Conservation (phyloP, 2,113 vertebrate species). For the Elaphurus davidianus region DNA sequence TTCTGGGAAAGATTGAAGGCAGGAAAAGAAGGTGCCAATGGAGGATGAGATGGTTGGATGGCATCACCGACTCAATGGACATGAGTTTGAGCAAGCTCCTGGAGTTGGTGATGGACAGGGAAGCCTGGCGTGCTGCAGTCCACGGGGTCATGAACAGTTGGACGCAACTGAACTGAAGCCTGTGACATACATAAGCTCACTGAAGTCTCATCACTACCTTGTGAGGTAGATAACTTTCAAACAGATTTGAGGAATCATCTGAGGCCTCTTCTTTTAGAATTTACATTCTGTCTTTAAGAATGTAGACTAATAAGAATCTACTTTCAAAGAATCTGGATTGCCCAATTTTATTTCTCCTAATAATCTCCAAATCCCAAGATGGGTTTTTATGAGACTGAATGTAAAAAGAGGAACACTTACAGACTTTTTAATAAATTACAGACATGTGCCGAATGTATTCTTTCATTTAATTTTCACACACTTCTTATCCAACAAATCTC, state of each 20-base stretch:
- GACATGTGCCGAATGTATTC: background rate
- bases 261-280: background rate
- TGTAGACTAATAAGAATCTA: background rate
- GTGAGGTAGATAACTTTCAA: background rate
- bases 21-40: background rate
- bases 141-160: background rate
- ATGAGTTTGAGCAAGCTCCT: background rate
- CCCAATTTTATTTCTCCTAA: background rate
- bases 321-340: background rate
- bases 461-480: constrained; percentile 2
- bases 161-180: background rate
- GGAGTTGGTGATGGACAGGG: background rate
- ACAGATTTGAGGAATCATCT: background rate
- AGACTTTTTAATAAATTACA: constrained; percentile 17
- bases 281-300: background rate
- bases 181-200: background rate
- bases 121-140: background rate
- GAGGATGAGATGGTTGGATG: background rate
- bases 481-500: background rate
- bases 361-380: constrained; percentile 8
- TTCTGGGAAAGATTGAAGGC: background rate
- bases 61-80: background rate
- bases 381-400: background rate
- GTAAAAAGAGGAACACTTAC: background rate
- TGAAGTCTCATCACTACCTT: background rate